These are phyloP conservation scores for Scomber scombrus DNA, from an alignment of 2,113 vertebrate genomes.

Conservation along the genomic window DNA sequence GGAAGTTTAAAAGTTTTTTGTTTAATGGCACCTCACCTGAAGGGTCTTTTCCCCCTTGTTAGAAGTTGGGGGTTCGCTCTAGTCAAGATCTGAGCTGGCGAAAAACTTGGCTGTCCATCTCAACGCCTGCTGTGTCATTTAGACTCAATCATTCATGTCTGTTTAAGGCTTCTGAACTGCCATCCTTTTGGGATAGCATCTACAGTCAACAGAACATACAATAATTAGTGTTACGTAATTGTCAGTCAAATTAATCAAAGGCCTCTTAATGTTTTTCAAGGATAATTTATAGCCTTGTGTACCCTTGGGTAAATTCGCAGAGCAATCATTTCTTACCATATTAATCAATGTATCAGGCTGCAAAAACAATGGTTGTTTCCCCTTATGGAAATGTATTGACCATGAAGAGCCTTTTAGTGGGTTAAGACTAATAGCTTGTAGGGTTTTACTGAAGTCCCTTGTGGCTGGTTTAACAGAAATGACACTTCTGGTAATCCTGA, in stretches of 20 bases:
- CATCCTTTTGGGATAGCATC: background rate
- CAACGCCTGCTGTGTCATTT: slow-evolving; percentile 12
- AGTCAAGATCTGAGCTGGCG: slow-evolving; percentile 28
- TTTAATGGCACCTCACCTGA: slow-evolving; percentile 79
- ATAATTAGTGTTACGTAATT: background rate
- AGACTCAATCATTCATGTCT: background rate
- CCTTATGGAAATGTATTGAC: slow-evolving; percentile 57
- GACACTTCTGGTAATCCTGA: slow-evolving; percentile 9
- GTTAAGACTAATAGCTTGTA: slow-evolving; percentile 51
- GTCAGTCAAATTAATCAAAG: background rate
- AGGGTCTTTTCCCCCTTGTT: slow-evolving; percentile 65
- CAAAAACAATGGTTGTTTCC: slow-evolving; percentile 51
- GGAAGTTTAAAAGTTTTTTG: slow-evolving; percentile 79
- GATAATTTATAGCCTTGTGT: background rate
- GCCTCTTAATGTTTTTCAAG: background rate
- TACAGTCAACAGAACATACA: too few relatives aligned
- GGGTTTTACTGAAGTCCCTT: slow-evolving; percentile 32
- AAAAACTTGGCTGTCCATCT: slow-evolving; percentile 51
- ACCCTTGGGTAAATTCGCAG: background rate
- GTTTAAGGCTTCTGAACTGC: background rate
- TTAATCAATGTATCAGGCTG: slow-evolving; percentile 45
- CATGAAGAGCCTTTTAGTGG: slow-evolving; percentile 30
- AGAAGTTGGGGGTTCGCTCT: slow-evolving; percentile 63
- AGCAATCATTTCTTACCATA: slow-evolving; percentile 14
- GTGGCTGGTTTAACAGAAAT: slow-evolving; percentile 18